Conservation (phyloP, 1,140 invertebrate genomes). For the Calliphora vicina region DNA sequence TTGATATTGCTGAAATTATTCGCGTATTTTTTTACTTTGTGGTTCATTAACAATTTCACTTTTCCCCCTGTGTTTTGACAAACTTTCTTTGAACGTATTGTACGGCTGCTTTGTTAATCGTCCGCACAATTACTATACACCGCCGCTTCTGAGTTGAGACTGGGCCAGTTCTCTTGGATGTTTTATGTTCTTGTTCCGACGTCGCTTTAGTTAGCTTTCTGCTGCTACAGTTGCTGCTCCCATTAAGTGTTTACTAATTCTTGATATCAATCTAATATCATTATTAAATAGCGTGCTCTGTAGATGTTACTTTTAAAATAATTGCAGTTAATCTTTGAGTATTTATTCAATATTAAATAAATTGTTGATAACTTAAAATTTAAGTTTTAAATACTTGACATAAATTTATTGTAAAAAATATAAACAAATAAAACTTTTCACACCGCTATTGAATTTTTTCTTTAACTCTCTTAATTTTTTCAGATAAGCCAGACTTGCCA, state of each 20-base stretch:
- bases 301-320: background rate
- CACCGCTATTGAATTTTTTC: background rate
- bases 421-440: background rate
- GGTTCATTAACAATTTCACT: slow-evolving; percentile 29
- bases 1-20: background rate
- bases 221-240: background rate
- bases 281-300: background rate
- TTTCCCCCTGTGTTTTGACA: slow-evolving; percentile 1
- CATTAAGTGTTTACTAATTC: background rate
- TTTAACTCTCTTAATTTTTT: background rate
- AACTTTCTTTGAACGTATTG: background rate
- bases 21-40: background rate
- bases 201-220: background rate
- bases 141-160: background rate
- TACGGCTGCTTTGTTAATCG: background rate
- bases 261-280: background rate
- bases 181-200: slow-evolving; percentile 8
- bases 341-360: background rate
- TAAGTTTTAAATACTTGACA: slow-evolving; percentile 6
- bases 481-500: background rate
- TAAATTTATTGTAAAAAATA: background rate
- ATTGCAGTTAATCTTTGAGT: background rate
- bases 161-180: background rate
- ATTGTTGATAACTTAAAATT: background rate
- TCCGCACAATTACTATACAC: background rate